Base-by-base conservation (phyloP, 2,113 vertebrate species). In the Leptocoma aspasia region DNA sequence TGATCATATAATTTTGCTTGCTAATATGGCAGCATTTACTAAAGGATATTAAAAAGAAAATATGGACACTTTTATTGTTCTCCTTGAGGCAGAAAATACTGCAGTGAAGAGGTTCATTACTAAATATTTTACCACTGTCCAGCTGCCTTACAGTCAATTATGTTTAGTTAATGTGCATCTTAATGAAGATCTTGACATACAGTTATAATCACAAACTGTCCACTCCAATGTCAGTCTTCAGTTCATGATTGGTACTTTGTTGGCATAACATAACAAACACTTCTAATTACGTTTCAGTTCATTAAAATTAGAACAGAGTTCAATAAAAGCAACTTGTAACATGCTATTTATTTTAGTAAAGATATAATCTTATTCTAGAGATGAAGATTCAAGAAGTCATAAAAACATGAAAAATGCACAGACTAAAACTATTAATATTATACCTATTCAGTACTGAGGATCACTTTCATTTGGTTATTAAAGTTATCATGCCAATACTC, bases 71-170 rank as follows among this genome's bases (percentile, higher is more conserved):
- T 82, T 77, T 41, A 91, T 59, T 92, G 80, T 71, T 93, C 90
- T 96, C 94, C 91, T 94, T 57, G 64, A 96, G 94, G 94, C 85
- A 49, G 78, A 70, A 65, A 84, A 57, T 52, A 83, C 59, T 33
- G 35, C 91, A 89, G 63, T 9, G 60, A 92, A 94, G 90, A 84
- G 28, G n/a, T 83, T 96, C 86, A 73, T 85, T 81, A 88, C 72
- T 39, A 85, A 92, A 72, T 60, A 82, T 89, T 95, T 84, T 66
- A 86, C 73, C 59, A 61, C 86, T 47, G 92, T 88, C 97, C 97
- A 97, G 91, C 94, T 97, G 97, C 96, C 94, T 85, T 71, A 90
- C 54, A 56, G 88, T 90, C 97, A 97, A 96, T 95, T 94, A 95
- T 79, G 69, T 78, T 96, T 50, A 76, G 24, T 49, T 93, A 97